These are phyloP conservation scores for Trachymyrmex cornetzi DNA, from an alignment of 1,140 invertebrate genomes.

Conservation along the genomic window DNA sequence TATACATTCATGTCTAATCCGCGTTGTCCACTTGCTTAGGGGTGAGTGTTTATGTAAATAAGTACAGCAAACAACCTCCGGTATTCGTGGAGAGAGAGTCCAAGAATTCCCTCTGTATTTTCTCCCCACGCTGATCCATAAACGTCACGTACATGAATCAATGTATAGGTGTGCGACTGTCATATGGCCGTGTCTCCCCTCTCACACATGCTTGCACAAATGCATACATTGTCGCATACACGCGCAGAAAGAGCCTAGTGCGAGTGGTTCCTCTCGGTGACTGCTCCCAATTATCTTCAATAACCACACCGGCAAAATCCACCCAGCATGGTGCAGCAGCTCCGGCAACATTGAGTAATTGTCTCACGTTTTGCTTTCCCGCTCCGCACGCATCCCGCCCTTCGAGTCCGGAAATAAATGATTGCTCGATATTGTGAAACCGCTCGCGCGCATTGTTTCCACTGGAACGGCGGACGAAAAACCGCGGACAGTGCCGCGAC, in stretches of 20 bases:
- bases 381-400: constrained; percentile 24
- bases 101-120: constrained; percentile 57
- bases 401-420: constrained; percentile 70
- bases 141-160: constrained; percentile 52
- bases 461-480: constrained; percentile 33
- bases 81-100: not conserved
- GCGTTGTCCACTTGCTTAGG: constrained; percentile 39
- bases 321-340: constrained; percentile 25
- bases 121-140: constrained; percentile 42
- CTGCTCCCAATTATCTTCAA: constrained; percentile 71
- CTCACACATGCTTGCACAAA: not conserved
- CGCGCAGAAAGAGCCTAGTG: constrained; percentile 13
- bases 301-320: constrained; percentile 62
- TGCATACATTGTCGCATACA: not conserved
- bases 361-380: constrained; percentile 64
- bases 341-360: constrained; percentile 68
- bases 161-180: constrained; percentile 34
- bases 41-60: constrained; percentile 58
- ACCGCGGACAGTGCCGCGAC: constrained; percentile 39
- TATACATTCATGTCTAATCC: constrained; percentile 45
- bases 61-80: constrained; percentile 37
- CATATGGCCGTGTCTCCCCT: constrained; percentile 19
- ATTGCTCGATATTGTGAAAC: constrained; percentile 68
- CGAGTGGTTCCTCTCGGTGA: constrained; percentile 45
- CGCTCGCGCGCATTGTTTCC: constrained; percentile 63